These are phyloP conservation scores for Oophaga sylvatica DNA, from an alignment of 2,797 vertebrate genomes.

Conservation along the genomic window DNA sequence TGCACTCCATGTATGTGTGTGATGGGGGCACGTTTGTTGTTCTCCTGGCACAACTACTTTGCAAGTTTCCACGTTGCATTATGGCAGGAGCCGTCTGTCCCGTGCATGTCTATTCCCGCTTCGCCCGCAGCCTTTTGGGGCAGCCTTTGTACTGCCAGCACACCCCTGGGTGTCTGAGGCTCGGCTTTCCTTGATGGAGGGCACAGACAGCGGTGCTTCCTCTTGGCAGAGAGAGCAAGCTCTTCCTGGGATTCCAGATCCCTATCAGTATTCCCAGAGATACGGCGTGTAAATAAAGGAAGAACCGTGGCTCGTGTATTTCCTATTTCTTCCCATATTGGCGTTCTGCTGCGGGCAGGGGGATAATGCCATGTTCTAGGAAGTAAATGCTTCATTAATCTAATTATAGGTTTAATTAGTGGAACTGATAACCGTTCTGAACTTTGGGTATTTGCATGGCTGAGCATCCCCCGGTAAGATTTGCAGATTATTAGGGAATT, in stretches of 20 bases:
- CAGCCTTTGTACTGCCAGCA: slow-evolving; percentile 76
- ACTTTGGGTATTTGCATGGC: slow-evolving; percentile 68
- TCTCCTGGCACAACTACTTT: slow-evolving; percentile 72
- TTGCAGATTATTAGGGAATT: slow-evolving; percentile 38
- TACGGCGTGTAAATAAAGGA: neutral
- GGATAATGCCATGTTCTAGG: slow-evolving; percentile 71
- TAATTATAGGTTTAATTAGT: slow-evolving; percentile 78
- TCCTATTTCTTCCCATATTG: neutral
- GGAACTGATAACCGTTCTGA: slow-evolving; percentile 79
- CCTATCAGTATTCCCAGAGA: slow-evolving; percentile 24
- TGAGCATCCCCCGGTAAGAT: slow-evolving; percentile 63
- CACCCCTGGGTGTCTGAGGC: slow-evolving; percentile 67
- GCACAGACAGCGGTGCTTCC: slow-evolving; percentile 73
- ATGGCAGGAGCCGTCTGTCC: slow-evolving; percentile 63
- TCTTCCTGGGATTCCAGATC: slow-evolving; percentile 67
- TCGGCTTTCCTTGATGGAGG: slow-evolving; percentile 67
- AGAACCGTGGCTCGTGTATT: neutral
- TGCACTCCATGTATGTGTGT: neutral
- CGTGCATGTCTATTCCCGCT: slow-evolving; percentile 64
- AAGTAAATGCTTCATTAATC: slow-evolving; percentile 78
- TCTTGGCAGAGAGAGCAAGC: slow-evolving; percentile 66
- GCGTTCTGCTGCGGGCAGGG: slow-evolving; percentile 70
- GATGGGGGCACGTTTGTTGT: neutral
- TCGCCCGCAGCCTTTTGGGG: slow-evolving; percentile 72
- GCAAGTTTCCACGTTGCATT: slow-evolving; percentile 68